Evolutionary conservation across 2,113 vertebrate genomes (phyloP).

Genomic region (Drymodes brunneopygia): DNA sequence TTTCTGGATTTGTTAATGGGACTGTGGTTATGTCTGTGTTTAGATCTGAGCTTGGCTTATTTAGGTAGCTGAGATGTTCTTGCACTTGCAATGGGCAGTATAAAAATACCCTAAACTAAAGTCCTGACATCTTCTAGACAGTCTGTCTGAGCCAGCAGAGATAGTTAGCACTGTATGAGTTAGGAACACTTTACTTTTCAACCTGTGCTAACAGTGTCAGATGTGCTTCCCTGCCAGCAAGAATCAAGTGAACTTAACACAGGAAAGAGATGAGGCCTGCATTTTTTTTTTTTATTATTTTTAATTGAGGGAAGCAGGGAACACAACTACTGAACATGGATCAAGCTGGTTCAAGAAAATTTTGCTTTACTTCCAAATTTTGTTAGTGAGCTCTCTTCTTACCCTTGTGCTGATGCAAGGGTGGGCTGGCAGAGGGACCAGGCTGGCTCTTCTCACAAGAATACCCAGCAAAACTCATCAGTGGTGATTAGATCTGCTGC

Average conservation of each 20-base stretch:
- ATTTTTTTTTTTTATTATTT: not conserved
- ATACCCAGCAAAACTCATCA: not conserved
- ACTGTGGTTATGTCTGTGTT: not conserved
- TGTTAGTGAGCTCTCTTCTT: not conserved
- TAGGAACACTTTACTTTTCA: not conserved
- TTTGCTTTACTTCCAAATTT: not conserved
- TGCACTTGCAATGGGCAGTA: not conserved
- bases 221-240: not conserved
- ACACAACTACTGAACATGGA: not conserved
- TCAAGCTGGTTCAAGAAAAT: not conserved
- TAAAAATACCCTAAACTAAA: not conserved
- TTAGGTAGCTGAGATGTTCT: not conserved
- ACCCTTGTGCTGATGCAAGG: not conserved
- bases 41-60: not conserved
- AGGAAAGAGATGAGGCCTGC: not conserved
- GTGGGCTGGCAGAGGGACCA: not conserved
- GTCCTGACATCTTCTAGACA: not conserved
- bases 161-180: not conserved
- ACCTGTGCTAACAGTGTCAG: not conserved
- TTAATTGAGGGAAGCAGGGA: too few relatives aligned
- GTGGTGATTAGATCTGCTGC: conserved; percentile 13
- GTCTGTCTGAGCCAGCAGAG: not conserved
- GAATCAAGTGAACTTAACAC: not conserved
- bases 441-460: not conserved
- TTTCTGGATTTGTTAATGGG: not conserved